Percentiles rank a stretch among this genome's conserved stretches.
phyloP scores from a whole-genome alignment of 2,888 invertebrate species.

The Meiosimyza platycephala region DNA sequence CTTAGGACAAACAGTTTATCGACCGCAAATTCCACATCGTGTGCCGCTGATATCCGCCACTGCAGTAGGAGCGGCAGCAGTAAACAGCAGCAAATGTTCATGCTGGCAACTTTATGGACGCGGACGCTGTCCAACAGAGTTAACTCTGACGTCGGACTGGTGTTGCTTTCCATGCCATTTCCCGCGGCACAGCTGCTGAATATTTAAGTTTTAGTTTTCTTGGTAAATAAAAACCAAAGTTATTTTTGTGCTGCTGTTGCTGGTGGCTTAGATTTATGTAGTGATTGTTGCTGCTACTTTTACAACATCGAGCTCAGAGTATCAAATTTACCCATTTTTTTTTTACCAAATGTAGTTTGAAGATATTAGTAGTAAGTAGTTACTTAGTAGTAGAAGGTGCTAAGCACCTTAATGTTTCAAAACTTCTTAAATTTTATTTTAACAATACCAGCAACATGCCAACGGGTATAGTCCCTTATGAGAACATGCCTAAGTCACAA shows the following conservation, averaged over 20 bases:
- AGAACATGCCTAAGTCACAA: no score
- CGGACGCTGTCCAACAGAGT: neutral
- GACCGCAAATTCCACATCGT: slow-evolving; percentile 17
- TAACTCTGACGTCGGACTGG: neutral
- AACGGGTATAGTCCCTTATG: no score
- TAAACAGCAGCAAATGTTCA: neutral
- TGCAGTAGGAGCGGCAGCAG: slow-evolving; percentile 1
- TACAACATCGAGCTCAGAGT: no score
- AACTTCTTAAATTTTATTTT: no score
- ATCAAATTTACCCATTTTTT: no score
- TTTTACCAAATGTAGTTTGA: no score
- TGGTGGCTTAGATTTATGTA: neutral
- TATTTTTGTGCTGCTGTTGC: neutral
- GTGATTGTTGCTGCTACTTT: neutral
- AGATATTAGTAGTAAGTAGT: no score
- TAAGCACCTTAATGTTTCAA: no score
- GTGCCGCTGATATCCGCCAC: neutral
- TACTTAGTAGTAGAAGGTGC: no score
- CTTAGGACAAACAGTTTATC: slow-evolving; percentile 16
- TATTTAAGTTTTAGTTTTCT: slow-evolving; percentile 14
- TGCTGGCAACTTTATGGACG: slow-evolving; percentile 17
- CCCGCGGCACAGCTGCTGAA: slow-evolving; percentile 15
- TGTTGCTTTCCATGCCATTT: neutral
- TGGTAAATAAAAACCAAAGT: slow-evolving; percentile 13
- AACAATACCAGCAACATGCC: no score